Conservation (phyloP, 2,797 vertebrate genomes). For the Syncerus caffer region DNA sequence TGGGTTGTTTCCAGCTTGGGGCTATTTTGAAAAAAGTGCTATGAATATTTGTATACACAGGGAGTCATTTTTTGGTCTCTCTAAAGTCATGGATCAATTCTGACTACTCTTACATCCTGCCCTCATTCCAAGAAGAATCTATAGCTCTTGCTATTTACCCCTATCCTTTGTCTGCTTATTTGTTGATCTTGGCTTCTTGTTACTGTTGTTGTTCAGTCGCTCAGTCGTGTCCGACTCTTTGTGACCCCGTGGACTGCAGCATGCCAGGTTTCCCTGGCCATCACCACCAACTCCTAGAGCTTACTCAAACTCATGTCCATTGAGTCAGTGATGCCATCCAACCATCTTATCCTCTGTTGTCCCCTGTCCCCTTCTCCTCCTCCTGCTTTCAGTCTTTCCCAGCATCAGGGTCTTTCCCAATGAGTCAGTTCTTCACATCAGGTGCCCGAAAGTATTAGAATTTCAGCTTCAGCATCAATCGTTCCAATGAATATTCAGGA, state of each 20-base stretch:
- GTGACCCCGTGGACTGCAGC: background rate
- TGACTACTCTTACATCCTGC: background rate
- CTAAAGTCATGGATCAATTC: background rate
- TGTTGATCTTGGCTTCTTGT: background rate
- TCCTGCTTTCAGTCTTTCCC: background rate
- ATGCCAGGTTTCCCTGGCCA: background rate
- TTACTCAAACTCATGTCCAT: background rate
- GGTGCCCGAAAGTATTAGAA: background rate
- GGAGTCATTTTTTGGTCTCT: background rate
- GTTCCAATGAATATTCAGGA: background rate
- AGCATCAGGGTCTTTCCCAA: background rate
- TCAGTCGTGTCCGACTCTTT: background rate
- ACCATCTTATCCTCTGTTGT: background rate
- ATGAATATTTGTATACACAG: background rate
- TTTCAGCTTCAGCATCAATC: background rate
- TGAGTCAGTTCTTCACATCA: background rate
- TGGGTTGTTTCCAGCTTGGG: background rate
- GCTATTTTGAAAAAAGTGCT: background rate
- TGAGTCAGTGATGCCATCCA: background rate
- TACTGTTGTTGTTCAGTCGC: background rate
- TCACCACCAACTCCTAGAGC: background rate
- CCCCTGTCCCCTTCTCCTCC: background rate
- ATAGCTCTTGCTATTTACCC: background rate
- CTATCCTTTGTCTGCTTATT: background rate
- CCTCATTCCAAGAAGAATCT: background rate